phyloP scores from a whole-genome alignment of 2,797 vertebrate species.

The Anomalospiza imberbis region DNA sequence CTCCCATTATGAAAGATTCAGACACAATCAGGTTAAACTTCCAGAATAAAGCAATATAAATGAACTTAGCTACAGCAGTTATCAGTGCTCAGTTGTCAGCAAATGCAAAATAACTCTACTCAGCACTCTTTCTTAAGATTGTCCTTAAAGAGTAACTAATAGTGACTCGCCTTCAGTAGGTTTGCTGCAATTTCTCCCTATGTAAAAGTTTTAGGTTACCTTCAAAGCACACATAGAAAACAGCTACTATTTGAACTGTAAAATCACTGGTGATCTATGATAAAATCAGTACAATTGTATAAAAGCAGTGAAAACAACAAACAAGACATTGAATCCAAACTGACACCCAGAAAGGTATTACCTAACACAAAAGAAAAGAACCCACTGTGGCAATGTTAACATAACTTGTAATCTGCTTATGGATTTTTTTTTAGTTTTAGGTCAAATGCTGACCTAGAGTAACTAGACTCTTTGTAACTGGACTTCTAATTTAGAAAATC shows the following conservation, averaged over 20 bases:
- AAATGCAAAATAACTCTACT: neutral
- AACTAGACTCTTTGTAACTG: neutral
- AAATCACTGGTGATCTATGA: neutral
- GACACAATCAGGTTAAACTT: neutral
- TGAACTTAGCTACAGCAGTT: neutral
- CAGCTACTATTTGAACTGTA: neutral
- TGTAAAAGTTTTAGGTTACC: neutral
- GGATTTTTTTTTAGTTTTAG: neutral
- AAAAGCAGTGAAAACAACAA: conserved; percentile 8
- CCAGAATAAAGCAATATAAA: neutral
- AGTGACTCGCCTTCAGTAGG: neutral
- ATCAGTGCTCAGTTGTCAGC: neutral
- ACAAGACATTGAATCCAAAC: neutral
- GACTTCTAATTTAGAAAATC: neutral
- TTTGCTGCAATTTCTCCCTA: neutral
- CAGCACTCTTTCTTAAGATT: neutral
- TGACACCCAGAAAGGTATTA: neutral
- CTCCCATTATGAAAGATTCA: neutral
- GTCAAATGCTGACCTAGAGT: neutral
- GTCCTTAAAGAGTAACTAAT: neutral
- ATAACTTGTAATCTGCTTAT: conserved; percentile 39
- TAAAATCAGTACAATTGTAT: neutral
- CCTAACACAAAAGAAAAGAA: conserved; percentile 54
- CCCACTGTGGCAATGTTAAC: neutral
- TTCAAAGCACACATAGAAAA: neutral